Evolutionary conservation across 2,888 invertebrate species (phyloP), one percentile per base, ranked within the genome.

Genomic region (Cataglyphis rosenhaueri): DNA sequence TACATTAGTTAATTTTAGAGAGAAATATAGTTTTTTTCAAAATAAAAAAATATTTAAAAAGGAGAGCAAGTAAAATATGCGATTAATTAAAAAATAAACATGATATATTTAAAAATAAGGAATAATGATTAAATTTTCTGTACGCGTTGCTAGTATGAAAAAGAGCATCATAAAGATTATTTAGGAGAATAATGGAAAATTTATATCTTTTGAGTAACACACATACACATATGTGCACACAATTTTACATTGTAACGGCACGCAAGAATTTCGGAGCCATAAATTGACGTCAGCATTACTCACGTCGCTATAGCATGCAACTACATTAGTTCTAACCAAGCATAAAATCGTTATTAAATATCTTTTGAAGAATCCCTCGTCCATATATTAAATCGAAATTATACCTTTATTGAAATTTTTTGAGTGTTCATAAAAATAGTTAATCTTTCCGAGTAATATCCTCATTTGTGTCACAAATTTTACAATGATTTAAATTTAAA

Each of bases 291-390:
- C 32, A n/a, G 18, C 32, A 74, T 74, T 48, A 74, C 21, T 74
- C 44, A 64, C 21, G 44, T 74, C 32, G 32, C 32, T 74, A 18
- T 44, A 64, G 64, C 21, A 48, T 55, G 74, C 62, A 64, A 62
- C 29, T 73, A 73, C n/a, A 44, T 74, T 74, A 74, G 32, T 74
- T 74, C 62, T 74, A 74, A 32, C 18, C 44, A 3, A 5, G 62
- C 62, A 74, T 62, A n/a, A 73, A 62, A 74, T 32, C 32, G 21
- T 64, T 74, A 64, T 74, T 74, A 64, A 74, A 74, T 74, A 64
- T 74, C 32, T 74, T 74, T 74, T 44, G 21, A 74, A 74, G 44
- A 74, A 64, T 74, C 62, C n/a, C n/a, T 21, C 25, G 25, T 8
- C 4, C 21, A 18, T 64, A 55, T 3, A 64, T 74, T 64, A 32